Evolutionary conservation across 2,797 vertebrate species (phyloP).

Genomic region (Smutsia temminckii): DNA sequence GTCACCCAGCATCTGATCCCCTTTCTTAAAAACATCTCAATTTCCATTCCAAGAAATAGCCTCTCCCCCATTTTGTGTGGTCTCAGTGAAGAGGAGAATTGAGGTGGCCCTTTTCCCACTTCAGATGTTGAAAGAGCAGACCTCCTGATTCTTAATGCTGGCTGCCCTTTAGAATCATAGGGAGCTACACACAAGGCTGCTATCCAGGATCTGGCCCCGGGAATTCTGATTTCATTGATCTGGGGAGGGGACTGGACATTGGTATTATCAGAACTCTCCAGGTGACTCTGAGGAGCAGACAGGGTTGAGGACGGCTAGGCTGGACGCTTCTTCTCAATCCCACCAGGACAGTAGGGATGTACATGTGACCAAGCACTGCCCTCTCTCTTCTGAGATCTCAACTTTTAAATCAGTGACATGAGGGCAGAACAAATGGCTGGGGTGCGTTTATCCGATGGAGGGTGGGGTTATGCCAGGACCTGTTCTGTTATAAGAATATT

Average conservation of each 20-base stretch:
- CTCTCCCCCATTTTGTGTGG: neutral
- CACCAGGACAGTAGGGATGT: neutral
- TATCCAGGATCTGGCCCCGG: neutral
- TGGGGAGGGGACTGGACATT: rapidly evolving
- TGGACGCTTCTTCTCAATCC: neutral
- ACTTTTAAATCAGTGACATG: neutral
- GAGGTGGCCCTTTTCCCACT: no score
- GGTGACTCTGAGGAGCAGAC: neutral
- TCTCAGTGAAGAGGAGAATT: neutral
- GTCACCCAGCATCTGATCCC: neutral
- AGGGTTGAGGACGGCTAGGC: neutral
- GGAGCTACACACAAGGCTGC: neutral
- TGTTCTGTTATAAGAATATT: neutral
- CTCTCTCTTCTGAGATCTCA: neutral
- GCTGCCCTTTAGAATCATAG: neutral
- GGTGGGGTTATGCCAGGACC: neutral
- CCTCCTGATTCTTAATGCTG: neutral
- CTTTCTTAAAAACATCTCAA: neutral
- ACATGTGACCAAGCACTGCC: neutral
- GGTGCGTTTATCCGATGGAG: neutral
- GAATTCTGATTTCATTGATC: neutral
- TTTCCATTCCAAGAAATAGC: neutral
- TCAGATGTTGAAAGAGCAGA: neutral
- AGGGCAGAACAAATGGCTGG: neutral
- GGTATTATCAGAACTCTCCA: neutral